These are phyloP conservation scores for Cathartes aura DNA, from an alignment of 2,113 vertebrate genomes.

Conservation along the genomic window DNA sequence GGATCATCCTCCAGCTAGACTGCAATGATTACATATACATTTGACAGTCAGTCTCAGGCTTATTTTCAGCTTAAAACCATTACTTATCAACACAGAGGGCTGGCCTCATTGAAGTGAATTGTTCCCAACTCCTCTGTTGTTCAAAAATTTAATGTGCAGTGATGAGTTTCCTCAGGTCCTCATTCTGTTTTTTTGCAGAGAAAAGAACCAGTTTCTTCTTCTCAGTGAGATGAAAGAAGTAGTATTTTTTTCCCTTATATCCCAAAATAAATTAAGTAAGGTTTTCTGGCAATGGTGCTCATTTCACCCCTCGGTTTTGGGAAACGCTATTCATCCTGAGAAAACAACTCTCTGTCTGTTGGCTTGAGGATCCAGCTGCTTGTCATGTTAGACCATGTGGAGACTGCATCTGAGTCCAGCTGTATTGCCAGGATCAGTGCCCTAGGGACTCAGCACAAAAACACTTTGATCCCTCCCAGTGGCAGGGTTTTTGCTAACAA, in stretches of 20 bases:
- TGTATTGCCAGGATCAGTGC: slow-evolving; percentile 70
- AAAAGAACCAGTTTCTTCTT: background rate
- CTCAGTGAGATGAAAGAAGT: background rate
- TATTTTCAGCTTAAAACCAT: slow-evolving; percentile 6
- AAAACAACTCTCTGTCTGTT: slow-evolving; percentile 54
- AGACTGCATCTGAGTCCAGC: slow-evolving; percentile 64
- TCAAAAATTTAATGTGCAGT: background rate
- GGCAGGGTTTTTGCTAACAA: slow-evolving; percentile 81
- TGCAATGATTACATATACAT: background rate
- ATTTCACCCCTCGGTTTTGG: slow-evolving; percentile 8
- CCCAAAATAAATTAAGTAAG: background rate
- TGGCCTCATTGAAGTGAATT: background rate
- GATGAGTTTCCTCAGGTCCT: background rate
- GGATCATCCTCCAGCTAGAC: background rate
- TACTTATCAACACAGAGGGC: background rate
- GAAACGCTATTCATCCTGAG: slow-evolving; percentile 36
- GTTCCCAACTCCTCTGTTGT: background rate
- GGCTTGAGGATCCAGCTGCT: slow-evolving; percentile 69
- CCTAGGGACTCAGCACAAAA: slow-evolving; percentile 71
- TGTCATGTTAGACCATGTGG: slow-evolving; percentile 73
- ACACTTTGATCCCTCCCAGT: slow-evolving; percentile 74
- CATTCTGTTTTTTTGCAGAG: background rate
- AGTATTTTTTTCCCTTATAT: background rate
- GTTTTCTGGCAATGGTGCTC: background rate
- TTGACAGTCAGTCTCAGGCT: background rate